Evolutionary conservation across 2,797 vertebrate species (phyloP).

Genomic region (Pygocentrus nattereri): DNA sequence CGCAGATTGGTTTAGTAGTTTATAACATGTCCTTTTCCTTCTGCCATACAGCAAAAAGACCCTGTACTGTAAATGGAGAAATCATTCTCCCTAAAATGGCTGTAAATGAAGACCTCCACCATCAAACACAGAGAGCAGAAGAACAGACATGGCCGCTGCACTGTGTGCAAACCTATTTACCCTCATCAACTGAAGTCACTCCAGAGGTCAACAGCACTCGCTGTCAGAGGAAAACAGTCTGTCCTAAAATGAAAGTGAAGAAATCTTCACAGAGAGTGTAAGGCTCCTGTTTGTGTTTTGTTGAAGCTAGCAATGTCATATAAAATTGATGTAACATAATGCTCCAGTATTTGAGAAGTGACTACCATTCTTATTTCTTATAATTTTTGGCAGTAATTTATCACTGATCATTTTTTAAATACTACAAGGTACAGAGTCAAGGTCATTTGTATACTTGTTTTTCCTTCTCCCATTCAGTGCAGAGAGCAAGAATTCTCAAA

Average conservation of each 20-base stretch:
- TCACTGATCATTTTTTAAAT: too few species aligned
- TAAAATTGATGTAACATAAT: background rate
- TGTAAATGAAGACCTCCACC: conserved; percentile 76
- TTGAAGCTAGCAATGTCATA: background rate
- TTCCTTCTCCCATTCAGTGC: conserved; percentile 61
- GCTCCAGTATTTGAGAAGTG: too few species aligned
- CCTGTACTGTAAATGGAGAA: conserved; percentile 68
- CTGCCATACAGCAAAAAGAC: conserved; percentile 74
- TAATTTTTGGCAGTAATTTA: too few species aligned
- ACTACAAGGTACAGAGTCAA: background rate
- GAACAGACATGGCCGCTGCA: conserved; percentile 64
- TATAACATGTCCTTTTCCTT: background rate
- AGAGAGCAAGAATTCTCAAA: conserved; percentile 82
- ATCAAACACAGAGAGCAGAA: conserved; percentile 71
- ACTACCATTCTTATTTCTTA: too few species aligned
- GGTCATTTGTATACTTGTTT: background rate
- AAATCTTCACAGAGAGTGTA: conserved; percentile 81
- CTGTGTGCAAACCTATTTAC: conserved; percentile 51
- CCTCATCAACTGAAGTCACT: conserved; percentile 52
- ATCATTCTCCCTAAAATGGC: conserved; percentile 74
- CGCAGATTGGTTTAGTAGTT: too few species aligned
- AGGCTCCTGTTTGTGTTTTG: conserved; percentile 6
- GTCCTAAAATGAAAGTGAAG: conserved; percentile 80
- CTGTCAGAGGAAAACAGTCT: conserved; percentile 73
- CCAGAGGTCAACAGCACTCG: conserved; percentile 56